Percentiles rank a stretch among this genome's conserved stretches.
Conservation (phyloP, 2,888 invertebrate species). For the Opisthograptis luteolata region DNA sequence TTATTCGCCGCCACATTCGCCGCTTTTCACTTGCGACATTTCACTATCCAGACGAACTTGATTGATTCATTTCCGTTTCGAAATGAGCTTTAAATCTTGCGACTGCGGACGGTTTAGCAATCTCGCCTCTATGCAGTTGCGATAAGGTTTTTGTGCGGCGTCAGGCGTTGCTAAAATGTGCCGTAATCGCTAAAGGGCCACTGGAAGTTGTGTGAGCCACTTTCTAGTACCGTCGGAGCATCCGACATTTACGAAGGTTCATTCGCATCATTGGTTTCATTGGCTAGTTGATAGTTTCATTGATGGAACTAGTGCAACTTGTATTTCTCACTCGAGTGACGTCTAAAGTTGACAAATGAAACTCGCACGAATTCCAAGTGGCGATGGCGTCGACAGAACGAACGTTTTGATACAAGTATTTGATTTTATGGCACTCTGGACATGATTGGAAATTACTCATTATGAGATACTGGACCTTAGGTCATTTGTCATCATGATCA, state of each 20-base stretch:
- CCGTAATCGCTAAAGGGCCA: slow-evolving; percentile 36
- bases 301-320: no score
- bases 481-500: no score
- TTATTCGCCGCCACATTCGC: slow-evolving; percentile 8
- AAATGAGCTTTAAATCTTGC: slow-evolving; percentile 1
- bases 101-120: slow-evolving; percentile 4
- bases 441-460: no score
- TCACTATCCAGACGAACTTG: slow-evolving; percentile 29
- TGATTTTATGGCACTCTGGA: no score
- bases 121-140: slow-evolving; percentile 6
- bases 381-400: no score
- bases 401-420: no score
- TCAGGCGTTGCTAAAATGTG: slow-evolving; percentile 1
- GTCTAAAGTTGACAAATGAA: no score
- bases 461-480: no score
- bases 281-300: not conserved
- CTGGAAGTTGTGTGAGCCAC: slow-evolving; percentile 43
- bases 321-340: no score
- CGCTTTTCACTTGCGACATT: slow-evolving; percentile 31
- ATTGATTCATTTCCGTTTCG: slow-evolving; percentile 30
- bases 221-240: slow-evolving; percentile 25
- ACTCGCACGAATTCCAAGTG: no score
- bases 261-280: no score
- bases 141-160: slow-evolving; percentile 17
- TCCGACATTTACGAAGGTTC: no score